Evolutionary conservation across 2,797 vertebrate species (phyloP).

Genomic region (Peromyscus eremicus): DNA sequence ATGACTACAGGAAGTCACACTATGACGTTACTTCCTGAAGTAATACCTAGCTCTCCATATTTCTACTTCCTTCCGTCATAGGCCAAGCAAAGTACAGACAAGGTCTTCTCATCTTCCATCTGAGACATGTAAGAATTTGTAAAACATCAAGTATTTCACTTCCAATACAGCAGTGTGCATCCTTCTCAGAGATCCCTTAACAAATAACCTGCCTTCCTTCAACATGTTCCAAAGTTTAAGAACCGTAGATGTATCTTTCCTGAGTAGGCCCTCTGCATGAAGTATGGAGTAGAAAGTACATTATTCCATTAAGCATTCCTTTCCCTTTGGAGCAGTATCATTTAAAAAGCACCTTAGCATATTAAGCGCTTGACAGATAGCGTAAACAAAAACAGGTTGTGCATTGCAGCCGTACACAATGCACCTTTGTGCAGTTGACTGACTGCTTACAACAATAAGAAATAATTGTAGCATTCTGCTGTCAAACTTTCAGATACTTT

Average conservation of each 20-base stretch:
- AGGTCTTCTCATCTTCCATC: neutral
- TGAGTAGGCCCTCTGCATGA: neutral
- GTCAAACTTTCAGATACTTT: conserved; percentile 78
- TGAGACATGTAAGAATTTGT: conserved; percentile 49
- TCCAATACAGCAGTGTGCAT: neutral
- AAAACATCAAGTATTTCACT: conserved; percentile 28
- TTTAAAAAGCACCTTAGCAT: conserved; percentile 73
- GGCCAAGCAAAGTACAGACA: conserved; percentile 33
- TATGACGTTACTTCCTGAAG: conserved; percentile 43
- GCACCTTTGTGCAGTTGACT: conserved; percentile 74
- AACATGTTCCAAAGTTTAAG: conserved; percentile 55
- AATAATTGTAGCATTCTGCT: conserved; percentile 73
- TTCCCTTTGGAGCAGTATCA: conserved; percentile 75
- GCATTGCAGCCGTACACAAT: conserved; percentile 43
- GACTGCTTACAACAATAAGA: conserved; percentile 82
- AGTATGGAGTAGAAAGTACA: conserved; percentile 50
- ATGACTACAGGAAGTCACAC: neutral
- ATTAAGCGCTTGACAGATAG: conserved; percentile 78
- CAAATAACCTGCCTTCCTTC: conserved; percentile 44
- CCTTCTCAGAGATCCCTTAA: neutral
- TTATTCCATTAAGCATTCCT: conserved; percentile 50
- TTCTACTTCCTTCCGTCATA: neutral
- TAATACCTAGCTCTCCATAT: neutral
- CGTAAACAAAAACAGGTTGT: conserved; percentile 78
- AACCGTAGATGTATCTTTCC: conserved; percentile 54